Evolutionary conservation across 1,140 invertebrate species (phyloP).

Genomic region (Trypoxylus dichotomus): DNA sequence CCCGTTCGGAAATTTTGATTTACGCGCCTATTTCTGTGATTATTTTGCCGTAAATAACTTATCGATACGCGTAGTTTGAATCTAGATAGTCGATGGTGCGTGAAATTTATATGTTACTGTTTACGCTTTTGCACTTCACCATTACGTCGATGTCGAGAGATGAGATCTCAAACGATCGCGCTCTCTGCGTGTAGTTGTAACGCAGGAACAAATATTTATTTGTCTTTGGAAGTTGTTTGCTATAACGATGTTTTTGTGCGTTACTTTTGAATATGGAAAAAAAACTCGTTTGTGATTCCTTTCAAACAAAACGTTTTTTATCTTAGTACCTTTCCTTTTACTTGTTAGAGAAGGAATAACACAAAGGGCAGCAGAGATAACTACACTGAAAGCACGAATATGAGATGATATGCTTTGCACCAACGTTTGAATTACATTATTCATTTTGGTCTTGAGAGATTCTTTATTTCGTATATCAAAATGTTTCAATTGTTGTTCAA

Average conservation of each 20-base stretch:
- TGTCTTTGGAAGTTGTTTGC: neutral
- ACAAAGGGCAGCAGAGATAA: no score
- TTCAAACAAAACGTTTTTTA: neutral
- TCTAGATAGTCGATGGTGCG: neutral
- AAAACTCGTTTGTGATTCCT: neutral
- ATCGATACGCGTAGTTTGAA: neutral
- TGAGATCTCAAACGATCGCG: neutral
- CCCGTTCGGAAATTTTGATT: neutral
- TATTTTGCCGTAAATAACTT: constrained; percentile 15
- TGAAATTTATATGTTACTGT: neutral
- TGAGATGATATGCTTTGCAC: no score
- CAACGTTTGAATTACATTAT: no score
- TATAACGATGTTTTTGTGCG: neutral
- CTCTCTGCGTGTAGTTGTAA: neutral
- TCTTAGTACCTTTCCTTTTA: no score
- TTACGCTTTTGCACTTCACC: neutral
- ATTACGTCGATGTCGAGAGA: neutral
- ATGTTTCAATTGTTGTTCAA: no score
- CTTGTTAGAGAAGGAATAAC: no score
- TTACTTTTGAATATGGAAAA: no score
- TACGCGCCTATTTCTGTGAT: constrained; percentile 4
- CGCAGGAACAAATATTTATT: neutral
- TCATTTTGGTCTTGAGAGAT: no score
- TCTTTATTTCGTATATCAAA: no score
- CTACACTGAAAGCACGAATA: no score